Evolutionary conservation across 2,888 invertebrate species (phyloP).

Genomic region (Microplitis deprimator): DNA sequence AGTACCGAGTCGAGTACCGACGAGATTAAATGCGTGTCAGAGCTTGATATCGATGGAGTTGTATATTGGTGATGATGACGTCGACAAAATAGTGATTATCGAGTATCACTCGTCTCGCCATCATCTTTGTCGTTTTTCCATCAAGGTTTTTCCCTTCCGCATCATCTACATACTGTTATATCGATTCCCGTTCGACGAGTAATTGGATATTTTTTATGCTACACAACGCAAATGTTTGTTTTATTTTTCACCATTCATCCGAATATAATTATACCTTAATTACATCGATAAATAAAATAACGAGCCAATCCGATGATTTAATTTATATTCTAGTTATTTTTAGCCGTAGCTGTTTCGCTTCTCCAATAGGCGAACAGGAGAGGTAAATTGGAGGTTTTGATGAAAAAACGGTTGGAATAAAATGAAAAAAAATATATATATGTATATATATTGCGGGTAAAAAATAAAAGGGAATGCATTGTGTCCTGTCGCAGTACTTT

Average conservation of each 20-base stretch:
- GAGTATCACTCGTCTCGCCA: conserved; percentile 11
- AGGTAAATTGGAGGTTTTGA: not conserved
- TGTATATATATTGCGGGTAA: not conserved
- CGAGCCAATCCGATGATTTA: not conserved
- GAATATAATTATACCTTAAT: conserved; percentile 1
- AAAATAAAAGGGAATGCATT: not conserved
- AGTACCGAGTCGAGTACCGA: not conserved
- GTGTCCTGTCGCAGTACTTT: conserved; percentile 11
- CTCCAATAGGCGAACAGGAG: not conserved
- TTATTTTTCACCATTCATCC: not conserved
- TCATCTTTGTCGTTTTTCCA: conserved; percentile 10
- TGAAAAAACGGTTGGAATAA: not conserved
- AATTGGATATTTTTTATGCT: conserved; percentile 33
- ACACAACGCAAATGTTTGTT: too few relatives aligned
- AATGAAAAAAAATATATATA: not conserved
- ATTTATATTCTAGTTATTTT: not conserved
- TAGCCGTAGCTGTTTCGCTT: not conserved
- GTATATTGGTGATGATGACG: conserved; percentile 16
- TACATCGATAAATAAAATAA: not conserved
- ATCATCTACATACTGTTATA: conserved; percentile 10
- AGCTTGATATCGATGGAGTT: conserved; percentile 32
- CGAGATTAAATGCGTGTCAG: conserved; percentile 42
- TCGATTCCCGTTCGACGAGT: conserved; percentile 10
- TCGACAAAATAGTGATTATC: conserved; percentile 33
- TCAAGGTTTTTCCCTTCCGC: not conserved